Conservation (phyloP, 2,888 invertebrate species). For the Eupithecia inturbata region DNA sequence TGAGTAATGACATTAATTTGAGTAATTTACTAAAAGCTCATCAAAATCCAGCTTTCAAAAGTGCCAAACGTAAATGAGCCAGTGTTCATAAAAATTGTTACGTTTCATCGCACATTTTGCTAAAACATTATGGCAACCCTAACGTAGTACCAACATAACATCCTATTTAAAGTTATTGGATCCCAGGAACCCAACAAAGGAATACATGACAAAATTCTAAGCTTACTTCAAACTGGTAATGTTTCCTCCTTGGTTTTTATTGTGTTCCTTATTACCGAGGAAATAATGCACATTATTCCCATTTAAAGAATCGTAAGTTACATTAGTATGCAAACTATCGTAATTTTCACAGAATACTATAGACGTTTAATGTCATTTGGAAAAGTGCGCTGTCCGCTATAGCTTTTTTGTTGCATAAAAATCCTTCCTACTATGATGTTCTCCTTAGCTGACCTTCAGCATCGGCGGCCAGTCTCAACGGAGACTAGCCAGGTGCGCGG, state of each 20-base stretch:
- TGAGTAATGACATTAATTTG: too few relatives aligned
- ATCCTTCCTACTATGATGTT: too few relatives aligned
- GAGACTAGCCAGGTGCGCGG: too few relatives aligned
- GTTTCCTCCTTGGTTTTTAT: conserved; percentile 29
- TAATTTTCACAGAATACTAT: background rate
- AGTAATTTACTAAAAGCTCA: too few relatives aligned
- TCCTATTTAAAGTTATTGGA: conserved; percentile 38
- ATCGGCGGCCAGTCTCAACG: too few relatives aligned
- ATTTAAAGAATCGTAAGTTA: conserved; percentile 27
- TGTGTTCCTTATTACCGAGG: conserved; percentile 28
- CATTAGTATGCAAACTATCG: conserved; percentile 30
- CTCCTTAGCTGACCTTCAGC: too few relatives aligned
- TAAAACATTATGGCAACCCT: conserved; percentile 3
- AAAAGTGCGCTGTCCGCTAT: conserved; percentile 15
- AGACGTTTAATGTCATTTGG: background rate
- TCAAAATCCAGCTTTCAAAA: background rate
- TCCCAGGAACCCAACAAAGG: conserved; percentile 27
- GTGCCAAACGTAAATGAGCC: background rate
- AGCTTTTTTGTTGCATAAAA: background rate
- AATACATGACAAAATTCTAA: conserved; percentile 22
- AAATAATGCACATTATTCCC: conserved; percentile 28
- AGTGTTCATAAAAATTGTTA: background rate
- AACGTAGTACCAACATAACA: conserved; percentile 28
- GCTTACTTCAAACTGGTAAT: background rate
- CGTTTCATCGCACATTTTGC: background rate